Conservation (phyloP, 2,888 invertebrate genomes). For the Thelaira solivaga region DNA sequence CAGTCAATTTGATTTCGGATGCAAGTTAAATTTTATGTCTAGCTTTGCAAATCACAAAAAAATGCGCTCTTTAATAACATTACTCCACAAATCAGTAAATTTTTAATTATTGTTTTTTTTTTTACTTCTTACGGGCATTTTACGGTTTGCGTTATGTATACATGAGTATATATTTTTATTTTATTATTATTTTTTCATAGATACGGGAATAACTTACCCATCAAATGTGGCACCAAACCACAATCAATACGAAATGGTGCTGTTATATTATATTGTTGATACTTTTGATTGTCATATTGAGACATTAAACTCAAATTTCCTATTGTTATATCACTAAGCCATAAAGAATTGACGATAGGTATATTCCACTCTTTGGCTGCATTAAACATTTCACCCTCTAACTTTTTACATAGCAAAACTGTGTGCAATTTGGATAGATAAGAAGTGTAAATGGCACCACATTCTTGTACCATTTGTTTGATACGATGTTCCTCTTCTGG, state of each 20-base stretch:
- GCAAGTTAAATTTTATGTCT: too few relatives aligned
- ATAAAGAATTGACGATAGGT: constrained; percentile 93
- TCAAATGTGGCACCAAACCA: constrained; percentile 89
- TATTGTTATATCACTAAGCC: constrained; percentile 94
- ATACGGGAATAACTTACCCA: constrained; percentile 83
- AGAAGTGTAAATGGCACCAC: constrained; percentile 89
- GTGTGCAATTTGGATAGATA: constrained; percentile 89
- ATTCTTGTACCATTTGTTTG: constrained; percentile 88
- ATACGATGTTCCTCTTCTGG: constrained; percentile 89
- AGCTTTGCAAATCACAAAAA: too few relatives aligned
- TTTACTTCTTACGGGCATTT: too few relatives aligned
- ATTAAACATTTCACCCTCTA: constrained; percentile 91
- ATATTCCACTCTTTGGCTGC: constrained; percentile 95
- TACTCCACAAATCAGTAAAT: too few relatives aligned
- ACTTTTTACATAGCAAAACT: constrained; percentile 86
- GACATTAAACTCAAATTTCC: constrained; percentile 90
- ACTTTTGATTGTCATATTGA: constrained; percentile 89
- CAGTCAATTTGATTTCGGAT: too few relatives aligned
- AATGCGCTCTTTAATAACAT: background rate
- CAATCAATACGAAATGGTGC: constrained; percentile 92
- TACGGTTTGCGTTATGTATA: too few relatives aligned
- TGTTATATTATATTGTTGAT: constrained; percentile 89
- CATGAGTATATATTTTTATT: too few relatives aligned
- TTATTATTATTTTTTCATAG: background rate
- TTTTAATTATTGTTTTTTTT: too few relatives aligned